These are phyloP conservation scores for Hippocampus zosterae DNA, from an alignment of 2,113 vertebrate genomes.

Conservation along the genomic window DNA sequence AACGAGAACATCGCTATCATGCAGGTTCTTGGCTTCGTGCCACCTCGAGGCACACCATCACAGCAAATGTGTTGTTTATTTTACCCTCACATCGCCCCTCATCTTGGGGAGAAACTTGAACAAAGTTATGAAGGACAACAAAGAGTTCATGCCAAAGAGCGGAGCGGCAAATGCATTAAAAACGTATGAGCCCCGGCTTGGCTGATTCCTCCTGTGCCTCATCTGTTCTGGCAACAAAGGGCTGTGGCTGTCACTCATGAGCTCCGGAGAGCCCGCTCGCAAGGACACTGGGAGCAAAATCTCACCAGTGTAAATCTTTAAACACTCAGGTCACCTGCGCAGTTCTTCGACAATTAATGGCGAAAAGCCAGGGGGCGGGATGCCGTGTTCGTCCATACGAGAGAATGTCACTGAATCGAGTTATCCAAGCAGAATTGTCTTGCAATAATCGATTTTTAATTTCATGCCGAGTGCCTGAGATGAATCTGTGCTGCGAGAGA, in stretches of 20 bases:
- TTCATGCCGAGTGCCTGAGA: conserved; percentile 74
- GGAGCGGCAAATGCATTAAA: conserved; percentile 35
- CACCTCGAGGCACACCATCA: conserved; percentile 28
- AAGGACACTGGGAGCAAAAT: conserved; percentile 50
- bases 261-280: conserved; percentile 33
- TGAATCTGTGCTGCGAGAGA: conserved; percentile 59
- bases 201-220: conserved; percentile 35
- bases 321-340: conserved; percentile 63
- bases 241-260: conserved; percentile 27
- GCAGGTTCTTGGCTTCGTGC: conserved; percentile 41
- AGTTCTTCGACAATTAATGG: conserved; percentile 64
- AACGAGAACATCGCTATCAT: conserved; percentile 42
- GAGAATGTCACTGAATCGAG: conserved; percentile 50
- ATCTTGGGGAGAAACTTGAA: conserved; percentile 34
- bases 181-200: conserved; percentile 15
- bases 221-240: conserved; percentile 37
- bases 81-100: conserved; percentile 17
- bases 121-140: conserved; percentile 28
- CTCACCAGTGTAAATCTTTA: conserved; percentile 65
- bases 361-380: conserved; percentile 37
- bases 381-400: conserved; percentile 34
- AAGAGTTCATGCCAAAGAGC: conserved; percentile 15
- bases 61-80: conserved; percentile 32
- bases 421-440: conserved; percentile 70
- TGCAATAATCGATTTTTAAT: conserved; percentile 78